Base-by-base conservation (phyloP, 1,140 invertebrate species). In the Listronotus bonariensis region DNA sequence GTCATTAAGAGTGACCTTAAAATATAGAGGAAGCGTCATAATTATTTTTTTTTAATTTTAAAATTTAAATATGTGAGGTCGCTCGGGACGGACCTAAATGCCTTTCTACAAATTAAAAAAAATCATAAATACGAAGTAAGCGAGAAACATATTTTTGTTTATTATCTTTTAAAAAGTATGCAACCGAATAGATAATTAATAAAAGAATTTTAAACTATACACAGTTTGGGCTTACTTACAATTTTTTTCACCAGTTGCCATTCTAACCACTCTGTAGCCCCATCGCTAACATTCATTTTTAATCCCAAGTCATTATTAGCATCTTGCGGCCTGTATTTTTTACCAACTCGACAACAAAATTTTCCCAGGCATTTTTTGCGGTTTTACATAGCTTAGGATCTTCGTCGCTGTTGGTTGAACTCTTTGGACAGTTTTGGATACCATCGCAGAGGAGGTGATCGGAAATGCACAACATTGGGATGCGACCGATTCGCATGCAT, bases 361-460 rank as follows among this genome's bases (percentile, higher is more conserved):
- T 59, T 43, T 72, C 62, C 65, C 69, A 68, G 3, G 60, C 57
- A 31, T 61, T 78, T 58, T 0, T 72, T 64, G 54, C 70, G 64
- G 48, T 75, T 75, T 72, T 76, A 72, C 82, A 84, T 54, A 82
- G 68, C 48, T 74, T 71, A 15, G 74, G 75, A 69, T 81, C 79
- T 76, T 84, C 83, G 59, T 84, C 83, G 65, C 78, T 80, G 54
- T 74, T 78, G 26, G 78, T 80, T 54, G 78, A 77, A 61, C 83
- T 84, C 40, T 83, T 81, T 0, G 85, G 85, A 66, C 86, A 87
- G 69, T 87, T 84, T 3, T 79, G 74, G 5, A 85, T 80, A 12
- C 85, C 85, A 65, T 87, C 85, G 68, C 85, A 87, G 8, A 84
- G 79, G 48, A 87, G 76, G 66, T 84, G 81, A 51, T 83, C 82